Evolutionary conservation across 2,888 invertebrate species (phyloP).

Genomic region (Trisateles emortualis): DNA sequence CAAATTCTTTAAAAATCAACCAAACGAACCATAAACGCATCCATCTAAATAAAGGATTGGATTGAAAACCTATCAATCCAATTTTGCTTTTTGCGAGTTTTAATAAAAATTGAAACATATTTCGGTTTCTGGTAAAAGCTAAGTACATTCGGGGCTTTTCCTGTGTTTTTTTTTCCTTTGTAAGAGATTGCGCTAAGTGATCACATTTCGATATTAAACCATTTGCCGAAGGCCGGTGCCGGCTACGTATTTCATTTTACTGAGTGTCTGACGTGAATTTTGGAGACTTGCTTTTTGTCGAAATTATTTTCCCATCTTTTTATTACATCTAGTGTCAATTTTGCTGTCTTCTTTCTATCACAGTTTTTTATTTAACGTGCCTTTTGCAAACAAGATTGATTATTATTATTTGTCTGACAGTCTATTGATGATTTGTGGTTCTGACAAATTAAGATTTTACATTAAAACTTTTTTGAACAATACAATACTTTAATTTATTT

Average conservation of each 20-base stretch:
- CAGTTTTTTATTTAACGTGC: constrained; percentile 38
- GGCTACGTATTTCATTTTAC: constrained; percentile 86
- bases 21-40: constrained; percentile 43
- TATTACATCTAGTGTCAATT: constrained; percentile 77
- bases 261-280: constrained; percentile 85
- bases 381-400: constrained; percentile 43
- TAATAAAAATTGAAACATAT: constrained; percentile 80
- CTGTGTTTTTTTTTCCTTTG: constrained; percentile 81
- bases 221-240: constrained; percentile 84
- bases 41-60: constrained; percentile 60
- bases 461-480: constrained; percentile 27
- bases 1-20: constrained; percentile 39
- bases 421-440: constrained; percentile 27
- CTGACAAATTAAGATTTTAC: constrained; percentile 22
- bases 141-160: constrained; percentile 76
- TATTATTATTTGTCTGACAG: constrained; percentile 27
- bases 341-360: constrained; percentile 62
- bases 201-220: constrained; percentile 87
- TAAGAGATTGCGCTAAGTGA: constrained; percentile 87
- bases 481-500: constrained; percentile 38
- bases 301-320: constrained; percentile 83
- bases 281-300: constrained; percentile 82
- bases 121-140: constrained; percentile 81
- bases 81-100: constrained; percentile 68
- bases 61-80: constrained; percentile 72